Evolutionary conservation across 2,797 vertebrate species (phyloP), one percentile per base, ranked within the genome.

Genomic region (Alfaro cultratus): DNA sequence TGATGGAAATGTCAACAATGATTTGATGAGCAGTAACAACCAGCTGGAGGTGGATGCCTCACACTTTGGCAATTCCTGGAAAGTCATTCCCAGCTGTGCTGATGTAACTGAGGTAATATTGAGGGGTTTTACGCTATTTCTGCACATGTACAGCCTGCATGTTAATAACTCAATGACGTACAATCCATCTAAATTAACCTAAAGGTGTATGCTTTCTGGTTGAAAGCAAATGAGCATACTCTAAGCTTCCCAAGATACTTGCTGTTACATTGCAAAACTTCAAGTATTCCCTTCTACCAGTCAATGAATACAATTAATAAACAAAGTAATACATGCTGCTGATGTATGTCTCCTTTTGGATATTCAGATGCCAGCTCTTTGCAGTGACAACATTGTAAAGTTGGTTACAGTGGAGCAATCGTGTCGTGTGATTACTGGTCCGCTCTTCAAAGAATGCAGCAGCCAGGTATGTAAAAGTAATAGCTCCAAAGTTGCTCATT

Each of bases 11-110:
- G 94, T 97, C 90, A 99, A 99, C 95, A 99, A 99, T 15, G 99
- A 99, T 90, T 88, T 98, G 87, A 91, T 97, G 84, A 97, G 97
- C 96, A 99, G 98, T 87, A 98, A 94, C 85, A 98, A 98, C 87
- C 97, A 98, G 83, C 91, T 98, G 91, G 99, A 99, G 94, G 96
- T 98, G 75, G 96, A 98, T 80, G 95, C 97, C 0, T 84, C 92
- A 78, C 97, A 98, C 91, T 99, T 99, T 73, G 99, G 98, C 29
- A 98, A 99, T 91, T 99, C 98, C 46, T 99, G 99, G 99, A 99
- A 98, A 93, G 96, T 98, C 87, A 93, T 91, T 88, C 92, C 96
- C 0, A 94, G 91, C 86, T 99, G 99, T 83, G 97, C 98, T 0
- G 97, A 99, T 89, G 96, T 97, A 82, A 93, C 89, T 72, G 95